Conservation (phyloP, 2,113 vertebrate species). For the Capreolus pygargus region DNA sequence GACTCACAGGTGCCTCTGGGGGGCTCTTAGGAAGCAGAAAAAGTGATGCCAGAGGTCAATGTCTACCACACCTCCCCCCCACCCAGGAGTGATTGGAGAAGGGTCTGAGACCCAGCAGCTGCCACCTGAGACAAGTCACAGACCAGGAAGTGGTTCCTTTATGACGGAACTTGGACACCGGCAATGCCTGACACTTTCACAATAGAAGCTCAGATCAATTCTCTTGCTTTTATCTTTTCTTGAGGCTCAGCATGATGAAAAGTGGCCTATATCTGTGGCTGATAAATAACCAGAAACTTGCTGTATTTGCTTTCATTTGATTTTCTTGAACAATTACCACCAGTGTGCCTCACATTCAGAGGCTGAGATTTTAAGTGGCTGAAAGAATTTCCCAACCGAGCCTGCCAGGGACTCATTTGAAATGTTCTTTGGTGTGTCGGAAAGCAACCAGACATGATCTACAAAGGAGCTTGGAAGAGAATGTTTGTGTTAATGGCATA, state of each 20-base stretch:
- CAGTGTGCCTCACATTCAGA: neutral
- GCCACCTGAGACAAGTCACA: fast-evolving
- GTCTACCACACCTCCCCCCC: neutral
- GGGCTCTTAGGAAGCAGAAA: neutral
- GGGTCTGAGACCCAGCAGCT: neutral
- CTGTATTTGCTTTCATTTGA: conserved; percentile 28
- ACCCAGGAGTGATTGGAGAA: neutral
- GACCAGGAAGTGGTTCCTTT: neutral
- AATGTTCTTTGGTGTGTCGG: neutral
- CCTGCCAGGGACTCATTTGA: neutral
- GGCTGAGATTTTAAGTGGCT: neutral
- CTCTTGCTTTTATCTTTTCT: conserved; percentile 39
- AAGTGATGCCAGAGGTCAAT: neutral
- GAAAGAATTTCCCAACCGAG: conserved; percentile 55
- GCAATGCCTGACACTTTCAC: fast-evolving
- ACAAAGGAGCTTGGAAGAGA: neutral
- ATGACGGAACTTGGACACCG: neutral
- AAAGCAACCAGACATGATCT: neutral
- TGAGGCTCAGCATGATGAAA: conserved; percentile 5
- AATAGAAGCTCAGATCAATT: conserved; percentile 13
- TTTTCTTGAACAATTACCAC: conserved; percentile 35
- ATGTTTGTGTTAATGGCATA: neutral
- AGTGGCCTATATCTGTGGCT: neutral
- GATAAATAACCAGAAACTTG: conserved; percentile 49
- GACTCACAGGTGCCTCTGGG: neutral